A percentile compares a stretch with the other conserved stretches of the same genome.
These are phyloP conservation scores for Nymphalis c-album DNA, from an alignment of 2,888 invertebrate species.

Conservation along the genomic window DNA sequence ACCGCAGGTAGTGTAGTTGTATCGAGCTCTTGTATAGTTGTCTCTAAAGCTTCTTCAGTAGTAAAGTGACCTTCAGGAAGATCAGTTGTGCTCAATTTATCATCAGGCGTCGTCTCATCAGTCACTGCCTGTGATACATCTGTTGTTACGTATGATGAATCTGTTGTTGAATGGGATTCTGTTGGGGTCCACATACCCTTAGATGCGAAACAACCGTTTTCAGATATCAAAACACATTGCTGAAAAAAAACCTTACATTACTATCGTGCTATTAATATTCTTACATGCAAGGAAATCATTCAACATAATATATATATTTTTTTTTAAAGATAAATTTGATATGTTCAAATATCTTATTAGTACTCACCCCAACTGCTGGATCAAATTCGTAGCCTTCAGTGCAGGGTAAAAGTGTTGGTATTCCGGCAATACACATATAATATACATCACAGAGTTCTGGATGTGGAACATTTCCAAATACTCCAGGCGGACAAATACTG, in stretches of 20 bases:
- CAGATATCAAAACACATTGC: slow-evolving; percentile 34
- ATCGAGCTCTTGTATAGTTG: slow-evolving; percentile 23
- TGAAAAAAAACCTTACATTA: slow-evolving; percentile 10
- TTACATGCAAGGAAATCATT: too few relatives aligned
- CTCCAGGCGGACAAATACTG: slow-evolving; percentile 45
- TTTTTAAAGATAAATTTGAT: too few relatives aligned
- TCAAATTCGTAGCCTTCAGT: slow-evolving; percentile 47
- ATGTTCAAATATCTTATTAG: too few relatives aligned
- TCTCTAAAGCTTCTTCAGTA: slow-evolving; percentile 30
- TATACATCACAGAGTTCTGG: slow-evolving; percentile 50
- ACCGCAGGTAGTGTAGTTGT: neutral
- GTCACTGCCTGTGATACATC: slow-evolving; percentile 9
- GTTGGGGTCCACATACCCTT: slow-evolving; percentile 26
- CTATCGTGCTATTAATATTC: neutral
- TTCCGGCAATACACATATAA: slow-evolving; percentile 51
- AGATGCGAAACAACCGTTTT: slow-evolving; percentile 35
- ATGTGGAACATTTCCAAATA: slow-evolving; percentile 51
- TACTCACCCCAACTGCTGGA: neutral
- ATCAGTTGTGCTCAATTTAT: neutral
- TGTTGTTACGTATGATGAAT: neutral
- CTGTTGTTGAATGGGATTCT: slow-evolving; percentile 18
- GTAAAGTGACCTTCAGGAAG: too few relatives aligned
- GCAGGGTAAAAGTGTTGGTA: slow-evolving; percentile 45
- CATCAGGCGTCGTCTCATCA: slow-evolving; percentile 9
- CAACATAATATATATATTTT: too few relatives aligned